Base-by-base conservation (phyloP, 2,113 vertebrate species). In the Anarhynchus alexandrinus region DNA sequence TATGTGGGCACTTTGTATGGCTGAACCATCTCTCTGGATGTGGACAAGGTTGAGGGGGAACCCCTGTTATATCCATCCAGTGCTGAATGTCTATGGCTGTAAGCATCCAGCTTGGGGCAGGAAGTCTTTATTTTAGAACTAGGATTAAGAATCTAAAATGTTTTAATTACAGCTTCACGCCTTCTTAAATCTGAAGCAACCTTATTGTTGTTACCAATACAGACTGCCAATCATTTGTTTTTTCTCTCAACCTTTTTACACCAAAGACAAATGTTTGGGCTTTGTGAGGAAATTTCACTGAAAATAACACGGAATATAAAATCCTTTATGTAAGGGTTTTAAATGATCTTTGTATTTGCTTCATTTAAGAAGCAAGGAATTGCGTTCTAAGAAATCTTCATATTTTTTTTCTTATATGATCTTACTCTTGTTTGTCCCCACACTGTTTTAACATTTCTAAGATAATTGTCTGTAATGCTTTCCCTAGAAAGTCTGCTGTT, bases 381-480 rank as follows among this genome's bases (percentile, higher is more conserved):
- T 85, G 64, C 67, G 54, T 81, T 95, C 38, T 61, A 66, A 82
- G 73, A 88, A 90, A 51, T 67, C 2, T 16, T 40, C 3, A 1
- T 29, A 15, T 80, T n/a, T 58, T 67, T 62, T 82, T 57, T 6
- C 25, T 47, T 58, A 4, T 0, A 2, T 47, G 34, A 59, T 82
- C 66, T 47, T 36, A 25, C 40, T 81, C 34, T 58, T 2, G 42
- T 21, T 69, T 45, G 23, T 92, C 9, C 54, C 38, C 59, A 29
- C 47, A 94, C 81, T 98, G 98, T n/a, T 90, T n/a, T 89, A 99
- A 93, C 97, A 99, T 97, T 86, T 96, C 95, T 84, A 59, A 95
- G 85, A 99, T 98, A 96, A 99, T 92, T 52, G 57, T 91, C 91
- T 98, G 97, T 84, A 99, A 97, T 64, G 97, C 96, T 96, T 96